phyloP scores from a whole-genome alignment of 2,888 invertebrate genomes.

The Diaperis boleti region DNA sequence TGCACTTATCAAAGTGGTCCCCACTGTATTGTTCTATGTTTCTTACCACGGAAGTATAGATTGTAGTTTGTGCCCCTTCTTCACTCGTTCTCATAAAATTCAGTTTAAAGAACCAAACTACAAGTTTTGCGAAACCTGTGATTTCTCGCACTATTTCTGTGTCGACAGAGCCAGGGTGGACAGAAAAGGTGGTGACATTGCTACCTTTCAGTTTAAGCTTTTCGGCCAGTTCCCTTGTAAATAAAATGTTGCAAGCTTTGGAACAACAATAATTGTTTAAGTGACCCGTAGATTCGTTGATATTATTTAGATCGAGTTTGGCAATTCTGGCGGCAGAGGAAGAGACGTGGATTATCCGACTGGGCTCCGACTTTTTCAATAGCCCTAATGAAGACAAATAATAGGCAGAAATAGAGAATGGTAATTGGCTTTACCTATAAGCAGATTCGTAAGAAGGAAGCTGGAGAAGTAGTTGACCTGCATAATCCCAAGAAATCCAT shows the following conservation, averaged over 20 bases:
- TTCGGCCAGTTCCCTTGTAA: constrained; percentile 46
- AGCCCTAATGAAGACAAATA: too few species aligned
- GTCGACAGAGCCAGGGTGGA: constrained; percentile 47
- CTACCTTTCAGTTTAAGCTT: constrained; percentile 43
- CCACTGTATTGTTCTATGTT: constrained; percentile 53
- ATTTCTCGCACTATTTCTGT: too few species aligned
- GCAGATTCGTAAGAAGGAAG: constrained; percentile 66
- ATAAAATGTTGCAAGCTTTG: constrained; percentile 47
- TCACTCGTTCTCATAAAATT: too few species aligned
- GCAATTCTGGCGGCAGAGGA: constrained; percentile 33
- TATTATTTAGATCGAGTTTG: constrained; percentile 34
- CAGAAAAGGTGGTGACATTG: constrained; percentile 41
- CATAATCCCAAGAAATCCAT: constrained; percentile 74
- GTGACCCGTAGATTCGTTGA: background rate
- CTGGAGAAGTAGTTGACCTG: constrained; percentile 80
- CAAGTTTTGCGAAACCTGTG: too few species aligned
- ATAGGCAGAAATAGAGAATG: too few species aligned
- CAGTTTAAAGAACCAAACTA: too few species aligned
- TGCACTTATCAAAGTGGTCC: constrained; percentile 37
- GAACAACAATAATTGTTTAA: constrained; percentile 33
- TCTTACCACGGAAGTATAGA: constrained; percentile 52
- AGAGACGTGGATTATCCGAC: constrained; percentile 44
- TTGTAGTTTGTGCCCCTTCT: constrained; percentile 59
- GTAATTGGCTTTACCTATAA: background rate
- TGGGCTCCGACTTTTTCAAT: constrained; percentile 41